Evolutionary conservation across 1,140 invertebrate genomes (phyloP).

Genomic region (Aculops lycopersici): DNA sequence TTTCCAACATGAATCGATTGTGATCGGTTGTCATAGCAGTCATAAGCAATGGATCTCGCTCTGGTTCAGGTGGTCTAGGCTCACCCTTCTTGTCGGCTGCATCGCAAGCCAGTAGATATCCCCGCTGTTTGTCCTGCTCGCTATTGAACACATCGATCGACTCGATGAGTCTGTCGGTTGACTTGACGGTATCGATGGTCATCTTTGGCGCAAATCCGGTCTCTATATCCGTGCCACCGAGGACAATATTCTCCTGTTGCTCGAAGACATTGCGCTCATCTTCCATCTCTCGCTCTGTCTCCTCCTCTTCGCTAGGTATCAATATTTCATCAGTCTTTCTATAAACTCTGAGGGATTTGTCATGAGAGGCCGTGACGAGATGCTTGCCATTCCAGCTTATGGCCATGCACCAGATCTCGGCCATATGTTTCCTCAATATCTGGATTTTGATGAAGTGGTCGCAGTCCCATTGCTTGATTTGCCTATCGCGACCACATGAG

Average conservation of each 20-base stretch:
- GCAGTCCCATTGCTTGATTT: constrained; percentile 79
- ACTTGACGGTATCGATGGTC: constrained; percentile 61
- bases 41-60: constrained; percentile 36
- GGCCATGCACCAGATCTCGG: constrained; percentile 35
- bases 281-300: constrained; percentile 19
- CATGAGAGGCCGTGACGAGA: constrained; percentile 48
- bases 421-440: constrained; percentile 50
- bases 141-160: constrained; percentile 43
- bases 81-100: constrained; percentile 12
- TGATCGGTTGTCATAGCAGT: constrained; percentile 34
- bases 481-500: constrained; percentile 67
- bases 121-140: constrained; percentile 14
- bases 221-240: constrained; percentile 24
- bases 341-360: constrained; percentile 55
- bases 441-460: constrained; percentile 65
- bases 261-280: constrained; percentile 3
- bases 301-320: constrained; percentile 61
- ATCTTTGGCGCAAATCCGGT: constrained; percentile 50
- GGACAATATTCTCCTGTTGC: constrained; percentile 11
- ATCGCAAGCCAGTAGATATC: constrained; percentile 13
- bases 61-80: constrained; percentile 5
- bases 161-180: constrained; percentile 59
- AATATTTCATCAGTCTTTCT: constrained; percentile 55
- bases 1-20: constrained; percentile 44
- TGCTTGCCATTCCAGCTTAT: constrained; percentile 47